Percentiles rank a stretch among this genome's conserved stretches.
These are phyloP conservation scores for Psittacula derbiana DNA, from an alignment of 2,797 vertebrate genomes.

Conservation along the genomic window DNA sequence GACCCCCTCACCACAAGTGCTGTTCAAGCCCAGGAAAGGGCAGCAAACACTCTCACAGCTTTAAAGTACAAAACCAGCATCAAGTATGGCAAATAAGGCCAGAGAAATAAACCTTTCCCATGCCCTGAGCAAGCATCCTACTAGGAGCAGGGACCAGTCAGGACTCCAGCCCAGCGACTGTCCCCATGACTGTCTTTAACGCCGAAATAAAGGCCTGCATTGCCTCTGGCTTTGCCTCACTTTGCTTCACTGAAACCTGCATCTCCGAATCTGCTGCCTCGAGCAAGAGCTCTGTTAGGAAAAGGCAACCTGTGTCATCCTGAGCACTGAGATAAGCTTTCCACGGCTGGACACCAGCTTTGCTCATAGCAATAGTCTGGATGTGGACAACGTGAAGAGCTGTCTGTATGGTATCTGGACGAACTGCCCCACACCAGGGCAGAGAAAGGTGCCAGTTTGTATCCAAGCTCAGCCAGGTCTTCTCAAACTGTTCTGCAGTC, in stretches of 20 bases:
- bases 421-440: conserved; percentile 69
- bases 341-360: conserved; percentile 81
- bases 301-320: conserved; percentile 75
- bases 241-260: conserved; percentile 82
- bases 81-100: background rate
- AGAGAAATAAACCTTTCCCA: background rate
- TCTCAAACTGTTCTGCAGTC: conserved; percentile 89
- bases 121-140: background rate
- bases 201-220: conserved; percentile 78
- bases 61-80: background rate
- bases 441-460: conserved; percentile 67
- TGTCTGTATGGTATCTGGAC: conserved; percentile 83
- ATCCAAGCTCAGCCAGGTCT: conserved; percentile 81
- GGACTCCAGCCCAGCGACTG: conserved; percentile 61
- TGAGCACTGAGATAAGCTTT: conserved; percentile 90
- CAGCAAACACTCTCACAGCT: background rate
- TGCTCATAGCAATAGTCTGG: conserved; percentile 91
- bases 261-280: conserved; percentile 57
- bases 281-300: conserved; percentile 85
- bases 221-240: conserved; percentile 67
- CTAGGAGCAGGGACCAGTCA: background rate
- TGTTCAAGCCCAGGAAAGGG: background rate
- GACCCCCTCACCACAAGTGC: fast-evolving
- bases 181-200: conserved; percentile 78
- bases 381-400: conserved; percentile 89